phyloP scores from a whole-genome alignment of 2,797 vertebrate species.

The Petrocephalus sullivani region DNA sequence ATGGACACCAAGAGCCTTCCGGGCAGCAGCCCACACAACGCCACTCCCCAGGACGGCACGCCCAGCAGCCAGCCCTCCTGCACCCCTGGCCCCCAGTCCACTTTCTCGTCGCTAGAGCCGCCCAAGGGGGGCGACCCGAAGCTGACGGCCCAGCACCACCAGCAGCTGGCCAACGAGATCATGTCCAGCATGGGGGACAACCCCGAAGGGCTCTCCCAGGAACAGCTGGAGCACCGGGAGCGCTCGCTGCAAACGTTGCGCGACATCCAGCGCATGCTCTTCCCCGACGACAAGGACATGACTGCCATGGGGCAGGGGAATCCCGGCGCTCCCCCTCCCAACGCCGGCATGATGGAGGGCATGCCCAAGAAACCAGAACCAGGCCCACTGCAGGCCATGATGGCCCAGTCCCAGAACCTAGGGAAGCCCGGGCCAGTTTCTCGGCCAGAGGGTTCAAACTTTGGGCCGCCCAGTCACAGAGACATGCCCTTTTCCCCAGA shows the following conservation, averaged over 20 bases:
- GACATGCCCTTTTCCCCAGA: slow-evolving; percentile 93
- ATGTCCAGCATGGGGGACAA: slow-evolving; percentile 84
- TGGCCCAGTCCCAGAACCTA: slow-evolving; percentile 95
- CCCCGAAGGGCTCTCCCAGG: slow-evolving; percentile 92
- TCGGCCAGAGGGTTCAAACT: slow-evolving; percentile 83
- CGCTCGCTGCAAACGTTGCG: slow-evolving; percentile 76
- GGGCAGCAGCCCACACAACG: slow-evolving; percentile 76
- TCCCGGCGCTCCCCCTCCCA: slow-evolving; percentile 52
- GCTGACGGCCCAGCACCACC: slow-evolving; percentile 48
- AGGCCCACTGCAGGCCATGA: slow-evolving; percentile 95
- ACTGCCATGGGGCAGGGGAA: slow-evolving; percentile 60
- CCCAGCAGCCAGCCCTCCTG: slow-evolving; percentile 75
- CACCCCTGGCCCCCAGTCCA: slow-evolving; percentile 74
- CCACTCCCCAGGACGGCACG: slow-evolving; percentile 66
- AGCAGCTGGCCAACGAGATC: slow-evolving; percentile 79
- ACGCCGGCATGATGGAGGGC: slow-evolving; percentile 62
- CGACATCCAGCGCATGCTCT: slow-evolving; percentile 98
- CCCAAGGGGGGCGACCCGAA: slow-evolving; percentile 45
- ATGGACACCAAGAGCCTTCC: slow-evolving; percentile 86
- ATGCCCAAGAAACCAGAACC: slow-evolving; percentile 76
- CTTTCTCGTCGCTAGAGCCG: slow-evolving; percentile 58
- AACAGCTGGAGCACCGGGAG: slow-evolving; percentile 75
- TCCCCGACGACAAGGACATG: slow-evolving; percentile 84
- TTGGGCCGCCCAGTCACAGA: slow-evolving; percentile 85
- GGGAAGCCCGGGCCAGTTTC: slow-evolving; percentile 82